Conservation (phyloP, 1,140 invertebrate species). For the Cecropterus lyciades region DNA sequence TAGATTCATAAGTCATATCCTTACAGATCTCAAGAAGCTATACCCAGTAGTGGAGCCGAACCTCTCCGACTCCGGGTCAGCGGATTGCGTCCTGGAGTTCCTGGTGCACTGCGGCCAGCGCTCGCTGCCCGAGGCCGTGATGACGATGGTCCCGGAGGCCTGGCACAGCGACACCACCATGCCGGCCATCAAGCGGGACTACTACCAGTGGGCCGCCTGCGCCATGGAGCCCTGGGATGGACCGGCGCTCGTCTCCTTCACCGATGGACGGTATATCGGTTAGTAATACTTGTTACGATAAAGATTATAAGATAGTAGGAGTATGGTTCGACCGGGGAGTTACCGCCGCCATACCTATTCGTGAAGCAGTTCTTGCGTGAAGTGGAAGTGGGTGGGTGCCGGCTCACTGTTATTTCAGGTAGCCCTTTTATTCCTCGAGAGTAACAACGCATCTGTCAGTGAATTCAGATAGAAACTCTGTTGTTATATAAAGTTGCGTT, state of each 20-base stretch:
- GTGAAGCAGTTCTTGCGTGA: too few relatives aligned
- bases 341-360: too few relatives aligned
- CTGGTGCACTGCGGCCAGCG: constrained; percentile 96
- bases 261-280: constrained; percentile 91
- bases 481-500: too few relatives aligned
- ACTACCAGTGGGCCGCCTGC: constrained; percentile 98
- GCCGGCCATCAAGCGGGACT: constrained; percentile 96
- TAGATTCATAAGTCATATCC: too few relatives aligned
- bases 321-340: too few relatives aligned
- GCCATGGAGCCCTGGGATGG: constrained; percentile 99
- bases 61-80: constrained; percentile 98
- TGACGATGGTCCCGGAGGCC: constrained; percentile 99
- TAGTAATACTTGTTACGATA: constrained; percentile 12
- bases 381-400: too few relatives aligned
- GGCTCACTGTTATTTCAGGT: too few relatives aligned
- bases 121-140: constrained; percentile 97
- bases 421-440: too few relatives aligned
- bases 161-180: constrained; percentile 99
- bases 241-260: constrained; percentile 96
- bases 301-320: too few relatives aligned
- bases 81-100: constrained; percentile 99
- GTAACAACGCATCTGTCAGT: too few relatives aligned
- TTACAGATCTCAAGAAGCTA: constrained; percentile 92
- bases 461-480: too few relatives aligned
- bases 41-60: constrained; percentile 99